These are phyloP conservation scores for Potamilus streckersoni DNA, from an alignment of 1,140 invertebrate genomes.

Conservation along the genomic window DNA sequence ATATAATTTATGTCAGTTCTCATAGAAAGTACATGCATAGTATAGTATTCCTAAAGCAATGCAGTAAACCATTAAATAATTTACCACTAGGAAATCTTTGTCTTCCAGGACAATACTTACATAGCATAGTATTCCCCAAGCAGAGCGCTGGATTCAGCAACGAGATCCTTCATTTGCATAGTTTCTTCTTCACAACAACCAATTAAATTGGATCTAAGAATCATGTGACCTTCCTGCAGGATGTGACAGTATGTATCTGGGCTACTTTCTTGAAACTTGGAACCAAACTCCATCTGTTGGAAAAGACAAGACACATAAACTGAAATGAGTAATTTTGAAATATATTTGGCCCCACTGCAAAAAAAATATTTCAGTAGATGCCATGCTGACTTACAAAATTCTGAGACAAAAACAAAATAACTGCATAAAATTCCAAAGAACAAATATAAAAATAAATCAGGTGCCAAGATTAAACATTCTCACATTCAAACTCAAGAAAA, in stretches of 20 bases:
- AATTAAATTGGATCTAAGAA: conserved; percentile 68
- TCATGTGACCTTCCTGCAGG: conserved; percentile 76
- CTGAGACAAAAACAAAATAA: too few species aligned
- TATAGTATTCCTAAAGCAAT: neutral
- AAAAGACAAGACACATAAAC: too few species aligned
- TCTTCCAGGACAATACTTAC: conserved; percentile 64
- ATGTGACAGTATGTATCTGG: conserved; percentile 77
- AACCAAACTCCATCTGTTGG: conserved; percentile 72
- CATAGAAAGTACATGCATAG: neutral
- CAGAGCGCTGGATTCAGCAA: conserved; percentile 74
- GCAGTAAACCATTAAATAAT: neutral
- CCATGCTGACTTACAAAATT: too few species aligned
- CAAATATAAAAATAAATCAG: too few species aligned
- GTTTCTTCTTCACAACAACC: conserved; percentile 51
- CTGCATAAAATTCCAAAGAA: too few species aligned
- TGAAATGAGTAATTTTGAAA: too few species aligned
- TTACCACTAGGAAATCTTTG: neutral
- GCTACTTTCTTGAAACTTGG: conserved; percentile 73
- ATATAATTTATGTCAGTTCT: neutral
- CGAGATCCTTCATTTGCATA: conserved; percentile 68
- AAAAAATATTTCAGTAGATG: too few species aligned
- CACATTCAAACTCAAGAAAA: too few species aligned
- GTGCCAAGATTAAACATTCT: too few species aligned
- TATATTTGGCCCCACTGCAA: too few species aligned
- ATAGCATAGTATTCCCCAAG: conserved; percentile 76